Conservation (phyloP, 2,797 vertebrate species). For the Pseudomugil tenellus region DNA sequence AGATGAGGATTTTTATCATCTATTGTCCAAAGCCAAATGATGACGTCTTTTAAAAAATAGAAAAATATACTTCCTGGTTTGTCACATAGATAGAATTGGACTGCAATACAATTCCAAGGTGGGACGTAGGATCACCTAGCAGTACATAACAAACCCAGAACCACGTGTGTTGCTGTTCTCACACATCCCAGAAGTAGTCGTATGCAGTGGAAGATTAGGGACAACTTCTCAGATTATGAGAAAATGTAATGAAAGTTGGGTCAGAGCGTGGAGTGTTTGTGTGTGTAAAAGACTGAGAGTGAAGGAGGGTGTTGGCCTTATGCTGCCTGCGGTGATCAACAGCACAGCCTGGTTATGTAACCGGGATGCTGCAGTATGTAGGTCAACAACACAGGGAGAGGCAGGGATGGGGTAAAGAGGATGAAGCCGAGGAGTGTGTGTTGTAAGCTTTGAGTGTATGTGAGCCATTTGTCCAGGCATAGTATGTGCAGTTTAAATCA, state of each 20-base stretch:
- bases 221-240: background rate
- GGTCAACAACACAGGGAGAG: constrained; percentile 75
- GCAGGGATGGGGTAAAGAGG: constrained; percentile 61
- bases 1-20: background rate
- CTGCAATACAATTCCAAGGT: background rate
- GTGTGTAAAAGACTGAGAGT: constrained; percentile 8
- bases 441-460: constrained; percentile 17
- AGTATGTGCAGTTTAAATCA: constrained; percentile 11
- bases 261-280: background rate
- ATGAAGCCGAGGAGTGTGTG: constrained; percentile 27
- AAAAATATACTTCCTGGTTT: background rate
- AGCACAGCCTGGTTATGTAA: constrained; percentile 76
- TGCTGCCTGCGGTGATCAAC: constrained; percentile 68
- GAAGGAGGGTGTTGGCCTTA: constrained; percentile 43
- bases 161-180: constrained; percentile 34
- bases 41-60: background rate
- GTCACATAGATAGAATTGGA: background rate
- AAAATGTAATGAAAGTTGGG: constrained; percentile 11
- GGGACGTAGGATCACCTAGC: background rate
- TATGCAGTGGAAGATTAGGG: background rate
- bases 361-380: constrained; percentile 77
- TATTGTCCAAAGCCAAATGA: background rate
- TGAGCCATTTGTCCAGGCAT: constrained; percentile 7
- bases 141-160: constrained; percentile 2
- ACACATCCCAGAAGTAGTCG: background rate